phyloP scores from a whole-genome alignment of 2,113 vertebrate genomes.

The Cathartes aura region DNA sequence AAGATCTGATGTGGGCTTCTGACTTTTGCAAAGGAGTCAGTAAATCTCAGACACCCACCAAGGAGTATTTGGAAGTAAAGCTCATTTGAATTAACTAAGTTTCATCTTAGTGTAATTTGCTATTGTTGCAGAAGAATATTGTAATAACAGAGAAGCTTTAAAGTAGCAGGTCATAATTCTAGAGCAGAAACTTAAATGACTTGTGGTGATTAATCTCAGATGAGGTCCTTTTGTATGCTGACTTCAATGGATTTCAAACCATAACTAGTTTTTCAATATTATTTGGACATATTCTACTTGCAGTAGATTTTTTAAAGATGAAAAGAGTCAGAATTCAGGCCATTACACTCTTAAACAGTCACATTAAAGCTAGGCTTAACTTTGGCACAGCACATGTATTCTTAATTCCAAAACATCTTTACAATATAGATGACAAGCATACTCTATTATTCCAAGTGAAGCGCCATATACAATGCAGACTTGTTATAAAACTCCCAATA shows the following conservation, averaged over 20 bases:
- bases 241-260: background rate
- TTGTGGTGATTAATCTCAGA: background rate
- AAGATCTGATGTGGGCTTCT: background rate
- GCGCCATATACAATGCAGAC: background rate
- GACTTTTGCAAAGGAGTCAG: background rate
- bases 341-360: background rate
- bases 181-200: background rate
- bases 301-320: background rate
- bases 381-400: background rate
- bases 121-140: background rate
- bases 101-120: background rate
- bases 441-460: background rate
- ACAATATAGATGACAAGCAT: background rate
- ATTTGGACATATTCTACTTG: background rate
- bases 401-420: background rate
- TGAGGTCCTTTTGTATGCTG: background rate
- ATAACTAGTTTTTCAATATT: background rate
- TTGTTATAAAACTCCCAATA: background rate
- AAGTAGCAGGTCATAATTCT: background rate
- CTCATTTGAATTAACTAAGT: background rate
- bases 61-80: background rate
- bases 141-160: background rate
- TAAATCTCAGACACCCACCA: background rate
- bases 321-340: background rate
- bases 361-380: background rate